These are phyloP conservation scores for Leptocoma aspasia DNA, from an alignment of 2,113 vertebrate genomes.

Conservation along the genomic window DNA sequence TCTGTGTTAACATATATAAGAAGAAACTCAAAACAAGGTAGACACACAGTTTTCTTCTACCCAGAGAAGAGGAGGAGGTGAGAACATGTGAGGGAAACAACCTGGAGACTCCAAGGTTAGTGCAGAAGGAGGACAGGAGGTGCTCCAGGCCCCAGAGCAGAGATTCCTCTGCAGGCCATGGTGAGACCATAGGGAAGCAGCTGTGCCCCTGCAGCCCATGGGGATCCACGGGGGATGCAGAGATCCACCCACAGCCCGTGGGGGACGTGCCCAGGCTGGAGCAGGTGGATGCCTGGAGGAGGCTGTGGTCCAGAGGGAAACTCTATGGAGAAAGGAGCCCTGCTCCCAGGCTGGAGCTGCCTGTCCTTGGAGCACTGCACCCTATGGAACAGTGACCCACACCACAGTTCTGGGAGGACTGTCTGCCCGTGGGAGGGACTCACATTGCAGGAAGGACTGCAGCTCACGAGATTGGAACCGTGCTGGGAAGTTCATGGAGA, in stretches of 20 bases:
- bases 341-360: neutral
- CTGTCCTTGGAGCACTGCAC: neutral
- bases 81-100: neutral
- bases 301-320: neutral
- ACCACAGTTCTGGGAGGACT: neutral
- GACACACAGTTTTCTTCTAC: neutral
- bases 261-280: neutral
- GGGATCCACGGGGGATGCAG: neutral
- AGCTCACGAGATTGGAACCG: neutral
- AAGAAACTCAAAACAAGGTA: neutral
- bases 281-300: neutral
- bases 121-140: neutral
- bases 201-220: neutral
- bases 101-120: neutral
- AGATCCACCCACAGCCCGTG: neutral
- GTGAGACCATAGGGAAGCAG: neutral
- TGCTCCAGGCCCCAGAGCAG: fast-evolving
- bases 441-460: neutral
- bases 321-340: neutral
- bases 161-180: neutral
- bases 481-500: fast-evolving
- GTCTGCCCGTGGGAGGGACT: neutral
- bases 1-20: no score
- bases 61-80: neutral
- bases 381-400: fast-evolving